phyloP scores from a whole-genome alignment of 2,113 vertebrate genomes.

The Nycticorax nycticorax region DNA sequence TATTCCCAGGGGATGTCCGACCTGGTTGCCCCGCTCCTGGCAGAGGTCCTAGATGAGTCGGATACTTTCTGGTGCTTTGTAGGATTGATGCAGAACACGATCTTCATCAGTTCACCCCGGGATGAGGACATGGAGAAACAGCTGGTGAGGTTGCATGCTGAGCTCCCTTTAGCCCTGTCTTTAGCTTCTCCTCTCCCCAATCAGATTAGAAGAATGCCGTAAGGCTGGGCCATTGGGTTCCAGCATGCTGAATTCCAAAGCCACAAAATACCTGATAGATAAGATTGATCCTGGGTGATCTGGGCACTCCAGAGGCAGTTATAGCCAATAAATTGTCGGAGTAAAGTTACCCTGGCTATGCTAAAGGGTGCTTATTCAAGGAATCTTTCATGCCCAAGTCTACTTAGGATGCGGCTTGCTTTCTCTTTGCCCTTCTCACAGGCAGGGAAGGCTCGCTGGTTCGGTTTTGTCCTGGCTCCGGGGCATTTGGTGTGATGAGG shows the following conservation, averaged over 20 bases:
- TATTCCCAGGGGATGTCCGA: constrained; percentile 99
- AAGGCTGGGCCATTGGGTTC: neutral
- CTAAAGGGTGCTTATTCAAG: neutral
- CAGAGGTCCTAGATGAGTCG: constrained; percentile 92
- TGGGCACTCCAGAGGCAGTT: neutral
- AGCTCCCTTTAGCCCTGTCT: neutral
- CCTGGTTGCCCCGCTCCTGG: constrained; percentile 92
- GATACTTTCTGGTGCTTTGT: constrained; percentile 99
- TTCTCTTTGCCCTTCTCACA: neutral
- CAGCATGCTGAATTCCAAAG: neutral
- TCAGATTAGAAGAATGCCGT: neutral
- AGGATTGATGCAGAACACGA: constrained; percentile 97
- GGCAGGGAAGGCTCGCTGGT: neutral
- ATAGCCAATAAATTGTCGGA: neutral
- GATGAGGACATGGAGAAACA: constrained; percentile 98
- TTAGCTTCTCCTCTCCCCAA: neutral
- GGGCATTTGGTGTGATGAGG: neutral
- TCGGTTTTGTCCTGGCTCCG: neutral
- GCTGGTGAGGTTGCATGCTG: constrained; percentile 80
- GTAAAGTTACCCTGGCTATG: neutral
- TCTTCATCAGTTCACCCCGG: constrained; percentile 94
- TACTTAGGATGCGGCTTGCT: neutral
- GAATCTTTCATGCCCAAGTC: neutral
- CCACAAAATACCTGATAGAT: neutral
- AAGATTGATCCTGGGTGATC: neutral